Conservation (phyloP, 2,888 invertebrate genomes). For the Rhabditophanes sp. region DNA sequence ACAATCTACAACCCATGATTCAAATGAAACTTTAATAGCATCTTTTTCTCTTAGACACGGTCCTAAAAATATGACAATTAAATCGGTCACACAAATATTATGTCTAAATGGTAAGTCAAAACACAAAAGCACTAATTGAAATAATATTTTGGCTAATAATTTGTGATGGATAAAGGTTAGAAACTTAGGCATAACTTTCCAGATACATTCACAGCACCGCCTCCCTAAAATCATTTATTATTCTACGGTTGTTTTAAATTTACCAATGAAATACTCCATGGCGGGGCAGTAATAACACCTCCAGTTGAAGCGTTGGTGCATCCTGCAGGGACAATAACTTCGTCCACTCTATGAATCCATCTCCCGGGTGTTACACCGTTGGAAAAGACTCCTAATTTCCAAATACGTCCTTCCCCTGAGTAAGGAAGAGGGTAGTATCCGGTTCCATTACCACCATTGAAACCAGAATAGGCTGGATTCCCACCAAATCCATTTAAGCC, state of each 20-base stretch:
- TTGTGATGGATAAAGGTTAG: too few relatives aligned
- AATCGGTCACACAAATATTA: slow-evolving; percentile 62
- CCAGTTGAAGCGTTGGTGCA: slow-evolving; percentile 27
- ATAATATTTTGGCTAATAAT: too few relatives aligned
- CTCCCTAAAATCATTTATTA: too few relatives aligned
- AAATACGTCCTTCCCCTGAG: slow-evolving; percentile 53
- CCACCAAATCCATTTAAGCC: slow-evolving; percentile 93
- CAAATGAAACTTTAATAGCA: slow-evolving; percentile 51
- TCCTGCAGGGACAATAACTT: slow-evolving; percentile 21
- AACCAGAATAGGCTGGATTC: slow-evolving; percentile 57
- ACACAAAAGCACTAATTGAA: too few relatives aligned
- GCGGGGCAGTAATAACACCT: slow-evolving; percentile 55
- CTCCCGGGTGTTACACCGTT: slow-evolving; percentile 46
- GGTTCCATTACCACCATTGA: slow-evolving; percentile 87
- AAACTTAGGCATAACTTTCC: too few relatives aligned
- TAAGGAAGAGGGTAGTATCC: slow-evolving; percentile 31
- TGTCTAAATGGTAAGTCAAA: too few relatives aligned
- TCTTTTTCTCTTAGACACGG: slow-evolving; percentile 68
- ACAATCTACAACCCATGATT: slow-evolving; percentile 28
- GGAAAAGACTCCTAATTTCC: slow-evolving; percentile 32
- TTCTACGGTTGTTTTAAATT: too few relatives aligned
- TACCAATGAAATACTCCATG: slow-evolving; percentile 91
- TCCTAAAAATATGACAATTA: slow-evolving; percentile 71
- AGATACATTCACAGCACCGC: too few relatives aligned
- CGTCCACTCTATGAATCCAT: slow-evolving; percentile 8